A percentile compares a stretch with the other conserved stretches of the same genome.
Conservation (phyloP, 2,888 invertebrate species). For the Caenorhabditis plicata region DNA sequence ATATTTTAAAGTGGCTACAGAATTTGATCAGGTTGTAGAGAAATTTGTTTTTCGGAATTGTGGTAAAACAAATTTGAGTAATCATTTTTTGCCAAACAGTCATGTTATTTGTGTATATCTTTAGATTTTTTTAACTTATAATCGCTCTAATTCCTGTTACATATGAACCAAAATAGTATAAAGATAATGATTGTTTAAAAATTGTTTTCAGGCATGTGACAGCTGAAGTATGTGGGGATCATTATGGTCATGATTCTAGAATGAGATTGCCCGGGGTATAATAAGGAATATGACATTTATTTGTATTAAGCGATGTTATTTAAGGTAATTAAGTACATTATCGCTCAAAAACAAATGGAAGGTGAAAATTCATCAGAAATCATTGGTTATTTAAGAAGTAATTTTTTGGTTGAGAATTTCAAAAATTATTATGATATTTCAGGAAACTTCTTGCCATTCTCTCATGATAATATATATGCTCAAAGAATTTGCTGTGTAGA, state of each 20-base stretch:
- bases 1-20: too few relatives aligned
- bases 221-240: slow-evolving; percentile 46
- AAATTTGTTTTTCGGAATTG: too few relatives aligned
- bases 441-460: slow-evolving; percentile 35
- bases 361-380: slow-evolving; percentile 24
- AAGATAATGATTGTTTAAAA: not conserved
- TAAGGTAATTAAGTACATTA: slow-evolving; percentile 41
- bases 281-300: not conserved
- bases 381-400: slow-evolving; percentile 28
- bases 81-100: too few relatives aligned
- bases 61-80: too few relatives aligned
- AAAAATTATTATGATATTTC: slow-evolving; percentile 2
- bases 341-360: slow-evolving; percentile 43
- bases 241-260: slow-evolving; percentile 51
- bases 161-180: not conserved
- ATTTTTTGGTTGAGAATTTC: not conserved
- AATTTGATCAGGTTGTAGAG: too few relatives aligned
- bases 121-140: too few relatives aligned
- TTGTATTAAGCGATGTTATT: not conserved
- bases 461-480: slow-evolving; percentile 39
- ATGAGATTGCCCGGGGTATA: slow-evolving; percentile 43
- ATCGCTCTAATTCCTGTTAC: too few relatives aligned
- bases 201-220: slow-evolving; percentile 29
- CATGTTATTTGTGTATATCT: too few relatives aligned
- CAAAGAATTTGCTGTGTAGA: slow-evolving; percentile 45